Evolutionary conservation across 2,888 invertebrate species (phyloP), one percentile per base, ranked within the genome.

Genomic region (Entomobrya proxima): DNA sequence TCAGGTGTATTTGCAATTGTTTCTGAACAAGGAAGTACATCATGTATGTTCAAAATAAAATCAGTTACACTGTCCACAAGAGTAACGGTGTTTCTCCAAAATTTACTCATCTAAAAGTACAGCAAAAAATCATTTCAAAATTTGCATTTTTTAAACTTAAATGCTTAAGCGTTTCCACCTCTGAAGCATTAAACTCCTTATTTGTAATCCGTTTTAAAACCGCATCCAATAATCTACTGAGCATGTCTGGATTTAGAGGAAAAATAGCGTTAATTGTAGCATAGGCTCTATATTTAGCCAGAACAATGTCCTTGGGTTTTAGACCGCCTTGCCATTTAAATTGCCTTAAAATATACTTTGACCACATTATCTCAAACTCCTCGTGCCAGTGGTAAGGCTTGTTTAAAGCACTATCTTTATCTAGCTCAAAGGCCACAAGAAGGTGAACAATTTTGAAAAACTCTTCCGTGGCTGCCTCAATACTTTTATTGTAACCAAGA

Each of bases 231-330:
- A 86, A 35, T 9, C 83, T 24, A 67, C 82, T 78, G 35, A 85
- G 30, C 84, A 87, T 87, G 44, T 82, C 83, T 13, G 86, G 80
- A 64, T 83, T 88, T 24, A 88, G 30, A 9, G 86, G 83, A 30
- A 86, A 88, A 18, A 88, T 84, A 15, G 44, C 15, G 24, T 88
- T 86, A 9, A 88, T 58, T 7, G 30, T 32, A 9, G 84, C 74
- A 50, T 86, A 84, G 6, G 81, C 87, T n/a, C 75, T 75, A 86
- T 84, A 88, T 32, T 86, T 88, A 13, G 87, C 84, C n/a, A 88
- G 27, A 21, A 88, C 86, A 72, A 88, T 84, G 64, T 88, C 87
- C 40, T 88, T 88, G 5, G 86, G 76, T 24, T 79, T 86, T 0
- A 88, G 80, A 0, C 87, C 87, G 2, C 87, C 86, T 52, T 86